These are phyloP conservation scores for Sarcophaga bullata DNA, from an alignment of 1,140 invertebrate genomes.

Conservation along the genomic window DNA sequence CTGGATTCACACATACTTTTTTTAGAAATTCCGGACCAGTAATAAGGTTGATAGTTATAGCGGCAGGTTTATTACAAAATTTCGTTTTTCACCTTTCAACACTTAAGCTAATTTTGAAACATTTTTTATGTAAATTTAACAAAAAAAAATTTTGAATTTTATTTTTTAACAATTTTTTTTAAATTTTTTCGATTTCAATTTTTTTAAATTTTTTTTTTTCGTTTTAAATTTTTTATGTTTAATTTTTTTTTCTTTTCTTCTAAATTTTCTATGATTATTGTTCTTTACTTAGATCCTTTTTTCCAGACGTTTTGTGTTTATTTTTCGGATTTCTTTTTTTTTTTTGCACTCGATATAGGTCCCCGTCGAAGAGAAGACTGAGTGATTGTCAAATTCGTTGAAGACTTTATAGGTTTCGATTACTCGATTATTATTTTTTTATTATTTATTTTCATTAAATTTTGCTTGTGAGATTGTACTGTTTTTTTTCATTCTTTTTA, in stretches of 20 bases:
- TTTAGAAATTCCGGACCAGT: neutral
- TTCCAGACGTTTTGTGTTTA: neutral
- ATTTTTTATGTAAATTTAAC: neutral
- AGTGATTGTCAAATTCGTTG: conserved; percentile 31
- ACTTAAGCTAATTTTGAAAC: neutral
- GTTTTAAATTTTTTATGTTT: neutral
- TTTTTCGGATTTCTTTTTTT: neutral
- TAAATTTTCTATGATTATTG: neutral
- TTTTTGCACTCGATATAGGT: neutral
- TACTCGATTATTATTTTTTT: conserved; percentile 12
- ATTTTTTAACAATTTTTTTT: neutral
- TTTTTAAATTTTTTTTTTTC: neutral
- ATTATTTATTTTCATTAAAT: neutral
- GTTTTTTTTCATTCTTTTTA: too few relatives aligned
- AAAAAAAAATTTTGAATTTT: too few relatives aligned
- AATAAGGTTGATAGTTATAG: neutral
- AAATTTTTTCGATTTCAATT: neutral
- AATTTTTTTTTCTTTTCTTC: neutral
- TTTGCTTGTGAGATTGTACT: too few relatives aligned
- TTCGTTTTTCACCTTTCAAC: neutral
- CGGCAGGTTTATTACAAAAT: neutral
- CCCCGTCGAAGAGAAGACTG: conserved; percentile 37
- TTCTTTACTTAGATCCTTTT: neutral
- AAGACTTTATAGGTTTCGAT: conserved; percentile 35
- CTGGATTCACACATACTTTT: neutral